Evolutionary conservation across 1,140 invertebrate species (phyloP).

Genomic region (Acromyrmex charruanus): DNA sequence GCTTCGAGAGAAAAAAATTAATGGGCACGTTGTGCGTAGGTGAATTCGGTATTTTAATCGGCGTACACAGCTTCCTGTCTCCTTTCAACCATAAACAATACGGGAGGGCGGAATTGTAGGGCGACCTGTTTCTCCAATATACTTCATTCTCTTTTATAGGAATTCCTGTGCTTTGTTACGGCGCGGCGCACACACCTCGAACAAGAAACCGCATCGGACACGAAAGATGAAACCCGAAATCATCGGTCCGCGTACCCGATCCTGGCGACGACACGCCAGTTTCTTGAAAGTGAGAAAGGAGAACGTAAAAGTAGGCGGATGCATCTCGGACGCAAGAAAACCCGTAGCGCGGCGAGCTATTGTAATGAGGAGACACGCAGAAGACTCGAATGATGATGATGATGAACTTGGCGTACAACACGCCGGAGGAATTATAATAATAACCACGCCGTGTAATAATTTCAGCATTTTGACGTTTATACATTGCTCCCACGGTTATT

Average conservation of each 20-base stretch:
- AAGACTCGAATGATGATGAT: not conserved
- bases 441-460: conserved; percentile 39
- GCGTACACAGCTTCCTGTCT: conserved; percentile 74
- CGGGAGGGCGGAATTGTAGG: conserved; percentile 71
- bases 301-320: conserved; percentile 35
- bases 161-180: conserved; percentile 76
- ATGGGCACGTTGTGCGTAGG: conserved; percentile 6
- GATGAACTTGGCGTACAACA: conserved; percentile 18
- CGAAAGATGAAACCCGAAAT: conserved; percentile 52
- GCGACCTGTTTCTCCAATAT: conserved; percentile 54
- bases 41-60: conserved; percentile 54
- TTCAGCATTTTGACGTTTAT: conserved; percentile 35
- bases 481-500: conserved; percentile 37
- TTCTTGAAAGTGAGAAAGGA: conserved; percentile 51
- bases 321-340: not conserved
- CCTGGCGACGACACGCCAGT: not conserved
- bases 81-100: conserved; percentile 68
- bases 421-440: conserved; percentile 21
- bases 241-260: not conserved
- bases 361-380: conserved; percentile 25
- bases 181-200: conserved; percentile 8
- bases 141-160: conserved; percentile 56
- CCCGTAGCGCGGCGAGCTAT: not conserved
- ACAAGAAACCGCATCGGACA: conserved; percentile 52
- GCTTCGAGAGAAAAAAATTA: not conserved